Percentiles rank a stretch among this genome's conserved stretches.
Evolutionary conservation across 1,140 invertebrate genomes (phyloP).

Genomic region (Calliopsis andreniformis): DNA sequence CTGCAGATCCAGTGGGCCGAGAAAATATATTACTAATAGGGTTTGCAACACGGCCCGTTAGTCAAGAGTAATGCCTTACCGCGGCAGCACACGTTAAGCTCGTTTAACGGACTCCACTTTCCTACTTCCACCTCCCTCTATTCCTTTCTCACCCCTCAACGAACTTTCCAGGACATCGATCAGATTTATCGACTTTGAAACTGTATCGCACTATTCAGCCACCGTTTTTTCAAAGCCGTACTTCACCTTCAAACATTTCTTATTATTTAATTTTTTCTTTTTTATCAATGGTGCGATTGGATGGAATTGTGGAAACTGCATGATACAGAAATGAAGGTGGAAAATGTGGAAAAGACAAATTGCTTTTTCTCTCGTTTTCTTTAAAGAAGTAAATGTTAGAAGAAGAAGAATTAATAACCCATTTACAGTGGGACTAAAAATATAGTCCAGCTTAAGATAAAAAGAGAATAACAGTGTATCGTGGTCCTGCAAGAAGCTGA

Average conservation of each 20-base stretch:
- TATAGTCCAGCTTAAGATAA: too few species aligned
- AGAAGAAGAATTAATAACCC: too few species aligned
- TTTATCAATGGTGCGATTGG: neutral
- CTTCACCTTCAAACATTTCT: constrained; percentile 5
- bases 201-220: constrained; percentile 40
- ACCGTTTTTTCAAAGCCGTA: constrained; percentile 33
- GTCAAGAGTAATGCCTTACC: constrained; percentile 72
- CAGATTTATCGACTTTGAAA: constrained; percentile 57
- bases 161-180: constrained; percentile 46
- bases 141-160: constrained; percentile 6
- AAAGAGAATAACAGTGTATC: too few species aligned
- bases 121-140: constrained; percentile 23
- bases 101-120: constrained; percentile 68
- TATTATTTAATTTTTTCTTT: neutral
- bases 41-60: constrained; percentile 73
- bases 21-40: constrained; percentile 78
- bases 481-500: too few species aligned
- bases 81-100: constrained; percentile 71
- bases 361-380: too few species aligned
- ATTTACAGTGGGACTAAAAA: too few species aligned
- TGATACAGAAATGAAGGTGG: too few species aligned
- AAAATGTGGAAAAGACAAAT: too few species aligned
- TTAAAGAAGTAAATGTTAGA: too few species aligned
- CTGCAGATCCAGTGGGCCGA: constrained; percentile 64
- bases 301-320: too few species aligned